Percentiles rank a stretch among this genome's conserved stretches.
These are phyloP conservation scores for Andricus curvator DNA, from an alignment of 2,888 invertebrate genomes.

Conservation along the genomic window DNA sequence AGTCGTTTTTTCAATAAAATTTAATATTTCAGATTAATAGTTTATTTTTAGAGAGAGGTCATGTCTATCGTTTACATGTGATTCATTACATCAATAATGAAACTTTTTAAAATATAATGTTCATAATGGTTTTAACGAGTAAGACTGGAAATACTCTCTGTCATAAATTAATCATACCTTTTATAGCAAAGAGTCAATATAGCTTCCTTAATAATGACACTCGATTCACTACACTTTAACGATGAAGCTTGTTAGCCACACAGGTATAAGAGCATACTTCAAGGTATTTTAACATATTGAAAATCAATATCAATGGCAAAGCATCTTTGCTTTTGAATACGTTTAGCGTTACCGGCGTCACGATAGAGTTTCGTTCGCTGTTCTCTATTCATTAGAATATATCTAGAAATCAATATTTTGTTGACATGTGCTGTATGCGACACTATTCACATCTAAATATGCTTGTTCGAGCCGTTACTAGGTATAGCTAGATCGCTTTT, in stretches of 20 bases:
- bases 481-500: not conserved
- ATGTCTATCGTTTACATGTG: not conserved
- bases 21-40: too few species aligned
- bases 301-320: conserved; percentile 54
- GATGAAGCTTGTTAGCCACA: conserved; percentile 54
- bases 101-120: not conserved
- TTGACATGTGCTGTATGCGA: conserved; percentile 31
- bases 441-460: conserved; percentile 39
- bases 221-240: conserved; percentile 37
- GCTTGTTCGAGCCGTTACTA: not conserved
- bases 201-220: conserved; percentile 10
- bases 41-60: too few species aligned
- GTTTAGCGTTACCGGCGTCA: conserved; percentile 17
- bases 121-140: not conserved
- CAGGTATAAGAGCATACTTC: not conserved
- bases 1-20: too few species aligned
- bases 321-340: conserved; percentile 27
- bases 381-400: conserved; percentile 25
- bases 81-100: not conserved
- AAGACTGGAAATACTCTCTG: not conserved
- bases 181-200: conserved; percentile 5
- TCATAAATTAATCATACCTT: conserved; percentile 24
- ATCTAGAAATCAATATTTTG: conserved; percentile 32
- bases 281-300: conserved; percentile 49
- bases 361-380: conserved; percentile 18